Base-by-base conservation (phyloP, 2,888 invertebrate genomes). In the Eilema caniola region DNA sequence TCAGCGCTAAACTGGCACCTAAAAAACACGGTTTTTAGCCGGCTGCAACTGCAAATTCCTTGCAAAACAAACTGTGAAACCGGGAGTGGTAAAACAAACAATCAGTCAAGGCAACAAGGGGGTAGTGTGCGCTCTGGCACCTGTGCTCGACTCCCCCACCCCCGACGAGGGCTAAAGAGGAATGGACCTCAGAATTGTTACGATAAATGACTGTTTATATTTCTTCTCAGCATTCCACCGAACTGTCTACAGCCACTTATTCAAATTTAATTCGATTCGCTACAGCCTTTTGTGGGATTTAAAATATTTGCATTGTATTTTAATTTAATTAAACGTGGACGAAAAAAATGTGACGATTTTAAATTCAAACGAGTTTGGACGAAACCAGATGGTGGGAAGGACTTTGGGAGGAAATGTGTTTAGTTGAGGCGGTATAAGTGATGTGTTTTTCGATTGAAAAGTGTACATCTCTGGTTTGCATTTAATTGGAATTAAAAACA, bases 141-240 rank as follows among this genome's bases (percentile, higher is more conserved):
- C 93, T 93, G 93, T 86, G 92, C 85, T 84, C 89, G 60, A 70
- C 78, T 75, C 79, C 75, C 74, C 77, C 68, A 73, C 81, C 77
- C 75, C 80, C 76, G 78, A 66, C 74, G 79, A 77, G 82, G 78
- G 74, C 75, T 76, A 84, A 83, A 84, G 79, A 85, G 85, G 86
- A 86, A 86, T 84, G 88, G 88, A 89, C 89, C 86, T 81, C 83
- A 78, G 85, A 87, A 90, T 90, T 88, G 88, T 85, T 76, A 83
- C 88, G 89, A 94, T 92, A 92, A 93, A 94, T 93, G 86, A 87
- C 89, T 92, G 92, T 92, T 92, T 93, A 93, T 92, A 92, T 91
- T 88, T 93, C 91, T 90, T 85, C 88, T 85, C 77, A 80, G 73
- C 81, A 71, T 76, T 81, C 81, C 77, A 80, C 83, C 69, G 79